A percentile compares a stretch with the other conserved stretches of the same genome.
These are phyloP conservation scores for Orius laevigatus DNA, from an alignment of 1,140 invertebrate genomes.

Conservation along the genomic window DNA sequence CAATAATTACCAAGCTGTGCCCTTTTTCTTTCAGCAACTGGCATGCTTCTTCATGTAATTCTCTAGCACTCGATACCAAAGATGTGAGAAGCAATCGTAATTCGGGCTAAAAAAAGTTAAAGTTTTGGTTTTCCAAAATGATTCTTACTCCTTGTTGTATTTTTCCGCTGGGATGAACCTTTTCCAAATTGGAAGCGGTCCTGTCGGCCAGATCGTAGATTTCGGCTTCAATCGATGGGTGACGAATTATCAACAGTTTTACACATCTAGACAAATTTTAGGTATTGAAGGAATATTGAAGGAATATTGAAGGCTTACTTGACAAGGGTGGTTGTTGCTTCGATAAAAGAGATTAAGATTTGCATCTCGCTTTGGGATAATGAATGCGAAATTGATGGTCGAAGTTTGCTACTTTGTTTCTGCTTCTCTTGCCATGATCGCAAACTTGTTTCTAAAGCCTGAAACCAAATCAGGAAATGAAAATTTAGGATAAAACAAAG, in stretches of 20 bases:
- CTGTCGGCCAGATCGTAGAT: slow-evolving; percentile 56
- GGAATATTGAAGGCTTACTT: slow-evolving; percentile 32
- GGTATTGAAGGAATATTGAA: slow-evolving; percentile 8
- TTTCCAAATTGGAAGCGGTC: slow-evolving; percentile 55
- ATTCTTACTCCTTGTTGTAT: slow-evolving; percentile 50
- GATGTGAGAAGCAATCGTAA: slow-evolving; percentile 39
- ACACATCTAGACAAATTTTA: slow-evolving; percentile 39
- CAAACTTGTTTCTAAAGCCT: slow-evolving; percentile 74
- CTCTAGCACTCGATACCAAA: slow-evolving; percentile 43
- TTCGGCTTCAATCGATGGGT: slow-evolving; percentile 44
- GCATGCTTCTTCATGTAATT: slow-evolving; percentile 56
- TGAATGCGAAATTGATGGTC: slow-evolving; percentile 17
- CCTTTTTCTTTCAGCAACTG: slow-evolving; percentile 50
- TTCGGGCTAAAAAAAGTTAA: slow-evolving; percentile 30
- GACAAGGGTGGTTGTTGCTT: slow-evolving; percentile 60
- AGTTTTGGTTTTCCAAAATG: neutral
- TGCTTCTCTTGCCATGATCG: slow-evolving; percentile 91
- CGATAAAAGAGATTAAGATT: slow-evolving; percentile 60
- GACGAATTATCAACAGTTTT: slow-evolving; percentile 47
- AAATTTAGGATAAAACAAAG: neutral
- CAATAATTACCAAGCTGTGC: slow-evolving; percentile 39
- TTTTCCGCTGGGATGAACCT: slow-evolving; percentile 64
- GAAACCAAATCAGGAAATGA: slow-evolving; percentile 12
- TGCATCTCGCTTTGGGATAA: slow-evolving; percentile 57
- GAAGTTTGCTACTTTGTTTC: slow-evolving; percentile 28